Percentiles rank a stretch among this genome's conserved stretches.
Evolutionary conservation across 2,797 vertebrate species (phyloP).

Genomic region (Diplodus sargus): DNA sequence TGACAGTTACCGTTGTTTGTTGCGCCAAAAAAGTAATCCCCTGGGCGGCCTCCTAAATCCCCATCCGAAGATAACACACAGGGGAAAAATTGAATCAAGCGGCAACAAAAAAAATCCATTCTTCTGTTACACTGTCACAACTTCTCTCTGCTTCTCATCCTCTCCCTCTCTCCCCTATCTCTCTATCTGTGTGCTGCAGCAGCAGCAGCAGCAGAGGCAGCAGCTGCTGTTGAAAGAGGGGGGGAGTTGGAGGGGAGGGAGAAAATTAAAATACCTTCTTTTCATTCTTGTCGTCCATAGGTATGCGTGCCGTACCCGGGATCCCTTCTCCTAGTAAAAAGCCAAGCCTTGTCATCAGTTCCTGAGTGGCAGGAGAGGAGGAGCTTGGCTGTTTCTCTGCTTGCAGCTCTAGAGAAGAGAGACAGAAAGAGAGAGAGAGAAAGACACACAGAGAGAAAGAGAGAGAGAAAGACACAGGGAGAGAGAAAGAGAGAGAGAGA

Average conservation of each 20-base stretch:
- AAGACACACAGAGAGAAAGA: conserved; percentile 42
- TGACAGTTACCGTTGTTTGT: conserved; percentile 70
- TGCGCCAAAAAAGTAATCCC: conserved; percentile 49
- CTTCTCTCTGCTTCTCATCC: conserved; percentile 63
- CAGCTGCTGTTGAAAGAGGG: conserved; percentile 64
- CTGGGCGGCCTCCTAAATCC: conserved; percentile 59
- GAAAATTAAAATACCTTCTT: conserved; percentile 91
- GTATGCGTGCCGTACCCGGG: conserved; percentile 92
- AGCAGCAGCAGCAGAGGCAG: conserved; percentile 43
- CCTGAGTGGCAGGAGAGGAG: conserved; percentile 97
- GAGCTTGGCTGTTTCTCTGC: conserved; percentile 90
- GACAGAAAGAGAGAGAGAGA: conserved; percentile 17
- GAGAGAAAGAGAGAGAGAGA: not conserved
- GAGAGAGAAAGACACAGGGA: conserved; percentile 30
- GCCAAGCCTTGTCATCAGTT: conserved; percentile 98
- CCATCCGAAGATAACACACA: conserved; percentile 50
- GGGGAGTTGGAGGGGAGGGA: conserved; percentile 59
- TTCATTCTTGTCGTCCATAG: conserved; percentile 96
- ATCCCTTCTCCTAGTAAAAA: conserved; percentile 99
- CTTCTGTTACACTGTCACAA: conserved; percentile 67
- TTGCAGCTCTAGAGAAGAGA: conserved; percentile 85
- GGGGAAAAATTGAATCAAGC: conserved; percentile 43
- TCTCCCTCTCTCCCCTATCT: conserved; percentile 60
- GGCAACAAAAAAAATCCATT: conserved; percentile 65
- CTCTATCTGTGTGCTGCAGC: conserved; percentile 68